Evolutionary conservation across 1,140 invertebrate species (phyloP).

Genomic region (Dendroctonus ponderosae): DNA sequence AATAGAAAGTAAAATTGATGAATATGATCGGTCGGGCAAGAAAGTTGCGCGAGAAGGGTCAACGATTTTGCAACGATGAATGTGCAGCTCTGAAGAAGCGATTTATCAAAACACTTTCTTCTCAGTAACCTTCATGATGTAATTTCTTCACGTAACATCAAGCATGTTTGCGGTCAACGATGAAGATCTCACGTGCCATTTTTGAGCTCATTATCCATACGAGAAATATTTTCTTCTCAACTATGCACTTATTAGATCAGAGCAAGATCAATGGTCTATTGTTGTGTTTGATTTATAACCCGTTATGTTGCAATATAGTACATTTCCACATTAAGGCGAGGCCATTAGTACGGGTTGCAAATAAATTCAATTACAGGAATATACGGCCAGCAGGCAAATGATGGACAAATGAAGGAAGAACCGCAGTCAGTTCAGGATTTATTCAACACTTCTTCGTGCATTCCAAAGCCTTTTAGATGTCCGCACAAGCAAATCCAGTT

Average conservation of each 20-base stretch:
- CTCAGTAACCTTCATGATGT: slow-evolving; percentile 7
- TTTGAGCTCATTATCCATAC: no score
- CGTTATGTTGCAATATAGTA: no score
- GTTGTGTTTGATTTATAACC: no score
- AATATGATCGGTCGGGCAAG: slow-evolving; percentile 1
- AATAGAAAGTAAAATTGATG: slow-evolving; percentile 18
- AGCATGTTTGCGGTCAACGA: slow-evolving; percentile 8
- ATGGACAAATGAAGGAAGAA: slow-evolving; percentile 47
- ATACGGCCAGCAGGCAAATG: slow-evolving; percentile 43
- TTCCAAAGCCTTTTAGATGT: slow-evolving; percentile 75
- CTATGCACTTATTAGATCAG: no score
- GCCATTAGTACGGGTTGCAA: no score
- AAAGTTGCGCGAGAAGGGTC: slow-evolving; percentile 14
- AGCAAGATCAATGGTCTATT: no score
- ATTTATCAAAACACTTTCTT: slow-evolving; percentile 9
- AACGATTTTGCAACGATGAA: slow-evolving; percentile 9
- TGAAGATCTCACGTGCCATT: not conserved
- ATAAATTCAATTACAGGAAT: slow-evolving; percentile 37
- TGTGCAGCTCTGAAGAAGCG: not conserved
- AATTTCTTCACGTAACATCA: not conserved
- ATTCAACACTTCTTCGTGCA: slow-evolving; percentile 76
- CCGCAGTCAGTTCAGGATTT: slow-evolving; percentile 63
- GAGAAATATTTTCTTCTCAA: no score
- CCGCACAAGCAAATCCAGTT: slow-evolving; percentile 80
- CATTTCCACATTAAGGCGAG: no score